Percentiles rank a stretch among this genome's conserved stretches.
Evolutionary conservation across 2,113 vertebrate genomes (phyloP).

Genomic region (Sterrhoptilus dennistouni): DNA sequence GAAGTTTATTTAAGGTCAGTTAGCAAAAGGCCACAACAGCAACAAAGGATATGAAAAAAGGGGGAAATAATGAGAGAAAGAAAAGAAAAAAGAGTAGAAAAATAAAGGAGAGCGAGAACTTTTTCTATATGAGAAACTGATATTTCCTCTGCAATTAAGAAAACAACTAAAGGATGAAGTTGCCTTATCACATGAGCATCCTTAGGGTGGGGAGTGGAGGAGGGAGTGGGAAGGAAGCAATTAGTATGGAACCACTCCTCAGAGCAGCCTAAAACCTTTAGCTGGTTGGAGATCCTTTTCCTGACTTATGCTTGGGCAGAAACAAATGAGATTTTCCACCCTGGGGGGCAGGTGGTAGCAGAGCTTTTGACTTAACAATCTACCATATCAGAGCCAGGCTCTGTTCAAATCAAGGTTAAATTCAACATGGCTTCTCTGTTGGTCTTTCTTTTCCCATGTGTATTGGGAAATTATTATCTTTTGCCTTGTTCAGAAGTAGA

Average conservation of each 20-base stretch:
- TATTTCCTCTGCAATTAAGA: constrained; percentile 49
- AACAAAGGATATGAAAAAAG: neutral
- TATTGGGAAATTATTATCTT: constrained; percentile 1
- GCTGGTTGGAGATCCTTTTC: neutral
- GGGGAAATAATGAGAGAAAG: too few relatives aligned
- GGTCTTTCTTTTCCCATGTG: neutral
- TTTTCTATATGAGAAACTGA: neutral
- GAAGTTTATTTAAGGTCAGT: neutral
- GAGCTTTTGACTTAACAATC: neutral
- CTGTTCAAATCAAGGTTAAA: constrained; percentile 6
- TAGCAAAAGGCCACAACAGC: neutral
- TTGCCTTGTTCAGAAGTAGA: neutral
- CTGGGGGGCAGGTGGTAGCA: neutral
- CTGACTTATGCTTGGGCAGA: constrained; percentile 1
- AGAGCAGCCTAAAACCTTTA: neutral
- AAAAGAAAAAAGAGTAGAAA: neutral
- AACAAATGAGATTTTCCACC: neutral
- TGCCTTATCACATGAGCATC: constrained; percentile 45
- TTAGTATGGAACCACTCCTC: constrained; percentile 17
- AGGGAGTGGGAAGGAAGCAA: neutral
- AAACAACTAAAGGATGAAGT: constrained; percentile 62
- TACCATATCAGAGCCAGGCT: neutral
- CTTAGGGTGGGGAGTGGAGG: neutral
- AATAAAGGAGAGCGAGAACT: neutral
- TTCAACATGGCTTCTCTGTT: neutral